Conservation (phyloP, 1,140 invertebrate species). For the Aphis craccivora region DNA sequence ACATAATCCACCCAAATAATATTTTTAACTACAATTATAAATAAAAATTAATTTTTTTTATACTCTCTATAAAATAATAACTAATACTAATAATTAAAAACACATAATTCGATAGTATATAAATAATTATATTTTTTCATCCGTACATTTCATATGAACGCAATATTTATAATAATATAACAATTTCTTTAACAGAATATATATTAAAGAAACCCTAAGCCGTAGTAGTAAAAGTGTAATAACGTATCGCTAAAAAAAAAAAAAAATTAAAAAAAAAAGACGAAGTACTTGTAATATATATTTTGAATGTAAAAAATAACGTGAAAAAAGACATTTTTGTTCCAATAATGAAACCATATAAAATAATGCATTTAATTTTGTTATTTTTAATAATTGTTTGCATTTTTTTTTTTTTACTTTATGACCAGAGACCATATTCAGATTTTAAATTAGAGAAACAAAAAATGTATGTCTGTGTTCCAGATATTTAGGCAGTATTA, state of each 20-base stretch:
- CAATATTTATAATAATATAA: constrained; percentile 52
- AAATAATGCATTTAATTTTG: constrained; percentile 44
- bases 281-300: constrained; percentile 47
- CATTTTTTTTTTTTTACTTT: not conserved
- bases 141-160: constrained; percentile 44
- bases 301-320: constrained; percentile 54
- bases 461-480: constrained; percentile 37
- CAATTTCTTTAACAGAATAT: constrained; percentile 56
- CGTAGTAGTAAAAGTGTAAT: constrained; percentile 54
- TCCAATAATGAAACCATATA: constrained; percentile 52
- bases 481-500: constrained; percentile 29
- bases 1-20: constrained; percentile 13
- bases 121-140: constrained; percentile 58
- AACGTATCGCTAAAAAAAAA: constrained; percentile 50
- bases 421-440: constrained; percentile 1
- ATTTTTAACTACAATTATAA: constrained; percentile 34
- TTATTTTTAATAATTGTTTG: constrained; percentile 23
- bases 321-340: constrained; percentile 51
- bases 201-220: constrained; percentile 57
- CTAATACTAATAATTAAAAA: constrained; percentile 41
- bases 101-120: constrained; percentile 52
- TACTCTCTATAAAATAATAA: constrained; percentile 46
- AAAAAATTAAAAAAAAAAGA: constrained; percentile 35
- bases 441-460: constrained; percentile 42
- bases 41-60: constrained; percentile 40